Evolutionary conservation across 2,888 invertebrate species (phyloP).

Genomic region (Cryptocephalus moraei): DNA sequence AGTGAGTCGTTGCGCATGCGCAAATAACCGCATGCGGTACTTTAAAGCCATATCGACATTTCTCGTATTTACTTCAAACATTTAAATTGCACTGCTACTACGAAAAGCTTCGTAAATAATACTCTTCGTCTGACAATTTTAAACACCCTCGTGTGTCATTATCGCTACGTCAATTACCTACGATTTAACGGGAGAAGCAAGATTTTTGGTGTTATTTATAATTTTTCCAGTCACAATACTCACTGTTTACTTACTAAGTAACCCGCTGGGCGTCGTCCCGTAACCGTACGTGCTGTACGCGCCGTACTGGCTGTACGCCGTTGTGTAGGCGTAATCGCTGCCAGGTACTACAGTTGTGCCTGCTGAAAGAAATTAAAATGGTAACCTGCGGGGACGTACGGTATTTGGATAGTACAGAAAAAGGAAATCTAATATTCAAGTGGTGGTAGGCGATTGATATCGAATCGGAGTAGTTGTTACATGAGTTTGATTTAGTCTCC

Average conservation of each 20-base stretch:
- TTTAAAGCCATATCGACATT: too few species aligned
- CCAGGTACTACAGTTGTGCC: conserved; percentile 52
- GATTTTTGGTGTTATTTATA: not conserved
- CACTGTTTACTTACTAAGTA: conserved; percentile 62
- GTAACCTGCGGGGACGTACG: conserved; percentile 6
- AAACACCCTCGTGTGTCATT: too few species aligned
- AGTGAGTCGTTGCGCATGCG: too few species aligned
- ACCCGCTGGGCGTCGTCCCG: conserved; percentile 53
- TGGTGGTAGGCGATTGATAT: not conserved
- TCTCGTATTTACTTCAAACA: too few species aligned
- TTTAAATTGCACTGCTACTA: too few species aligned
- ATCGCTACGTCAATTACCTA: too few species aligned
- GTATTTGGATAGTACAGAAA: not conserved
- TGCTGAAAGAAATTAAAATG: conserved; percentile 36
- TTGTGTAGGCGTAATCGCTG: conserved; percentile 61
- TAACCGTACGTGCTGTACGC: conserved; percentile 57
- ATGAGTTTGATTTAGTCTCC: too few species aligned
- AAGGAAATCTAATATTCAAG: not conserved
- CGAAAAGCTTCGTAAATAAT: too few species aligned
- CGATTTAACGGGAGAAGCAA: not conserved
- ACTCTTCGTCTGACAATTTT: too few species aligned
- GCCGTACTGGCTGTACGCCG: conserved; percentile 67
- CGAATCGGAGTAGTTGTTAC: too few species aligned
- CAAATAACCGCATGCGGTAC: too few species aligned
- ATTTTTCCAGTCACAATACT: conserved; percentile 38